A percentile compares a stretch with the other conserved stretches of the same genome.
Conservation (phyloP, 2,888 invertebrate species). For the Cenopis cana region DNA sequence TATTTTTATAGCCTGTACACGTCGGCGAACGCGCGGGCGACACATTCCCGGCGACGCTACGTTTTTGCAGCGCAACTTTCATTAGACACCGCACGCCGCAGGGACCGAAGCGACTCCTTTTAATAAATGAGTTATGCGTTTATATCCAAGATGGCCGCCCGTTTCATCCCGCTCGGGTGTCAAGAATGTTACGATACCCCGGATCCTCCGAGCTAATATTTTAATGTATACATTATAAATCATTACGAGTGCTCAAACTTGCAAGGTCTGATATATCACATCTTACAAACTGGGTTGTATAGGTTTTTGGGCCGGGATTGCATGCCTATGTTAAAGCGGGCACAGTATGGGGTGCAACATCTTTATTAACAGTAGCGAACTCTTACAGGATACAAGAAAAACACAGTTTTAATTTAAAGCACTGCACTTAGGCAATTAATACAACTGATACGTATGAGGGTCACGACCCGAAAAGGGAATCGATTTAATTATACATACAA, state of each 20-base stretch:
- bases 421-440: neutral
- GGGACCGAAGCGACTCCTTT: conserved; percentile 77
- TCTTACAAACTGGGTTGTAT: neutral
- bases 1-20: conserved; percentile 83
- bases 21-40: conserved; percentile 80
- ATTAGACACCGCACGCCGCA: conserved; percentile 78
- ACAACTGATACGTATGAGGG: neutral
- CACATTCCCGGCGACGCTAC: conserved; percentile 80
- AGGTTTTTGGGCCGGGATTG: neutral
- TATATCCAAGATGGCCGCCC: conserved; percentile 77
- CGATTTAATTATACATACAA: neutral
- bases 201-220: conserved; percentile 52
- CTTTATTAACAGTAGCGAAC: conserved; percentile 10
- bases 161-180: conserved; percentile 68
- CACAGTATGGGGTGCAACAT: neutral
- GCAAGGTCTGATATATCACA: neutral
- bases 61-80: conserved; percentile 82
- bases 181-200: conserved; percentile 68
- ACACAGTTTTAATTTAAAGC: neutral
- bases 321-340: neutral
- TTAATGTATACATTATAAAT: conserved; percentile 47
- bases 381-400: neutral
- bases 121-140: conserved; percentile 83
- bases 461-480: too few species aligned
- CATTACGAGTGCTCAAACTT: conserved; percentile 1